Evolutionary conservation across 2,113 vertebrate species (phyloP), one percentile per base, ranked within the genome.

Genomic region (Marmota flaviventris): DNA sequence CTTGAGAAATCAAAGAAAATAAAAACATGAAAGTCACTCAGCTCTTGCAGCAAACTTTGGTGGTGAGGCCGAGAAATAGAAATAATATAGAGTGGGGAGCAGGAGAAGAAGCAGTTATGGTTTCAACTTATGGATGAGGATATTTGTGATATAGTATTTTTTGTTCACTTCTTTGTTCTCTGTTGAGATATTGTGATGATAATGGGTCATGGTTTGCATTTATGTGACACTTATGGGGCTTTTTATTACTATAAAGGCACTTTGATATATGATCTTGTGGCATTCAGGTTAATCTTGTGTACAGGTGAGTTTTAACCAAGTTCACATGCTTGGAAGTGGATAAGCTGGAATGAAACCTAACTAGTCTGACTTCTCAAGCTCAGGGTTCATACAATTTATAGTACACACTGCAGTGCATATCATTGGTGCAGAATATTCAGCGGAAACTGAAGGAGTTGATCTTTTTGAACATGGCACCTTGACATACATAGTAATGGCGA

Each of bases 1-100:
- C 99, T 99, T 97, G 24, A 86, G 51, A 24, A 92, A 86, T 1
- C 7, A 98, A 73, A 97, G 0, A 94, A 73, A 61, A 97, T 94
- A 98, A 83, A 51, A 2, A 78, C 29, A 67, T 93, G 77, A 94
- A 90, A 91, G 29, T 11, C 45, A 3, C 39, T 93, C 53, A 58
- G 56, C 4, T 10, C 27, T 27, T 56, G 2, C 0, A 37, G 29
- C 14, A 72, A 56, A 27, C 9, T 11, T 8, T 79, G 16, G 17
- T 6, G 37, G 20, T 12, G 83, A 39, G 39, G 16, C 8, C 48
- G 42, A 29, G n/a, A 69, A 65, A 45, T 5, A 58, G 48, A 81
- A 37, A 56, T 3, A 34, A 24, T 39, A 2, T 1, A 39, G 51
- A 61, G 20, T 24, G 9, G 22, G 14, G 3, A 24, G 22, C 22